A percentile compares a stretch with the other conserved stretches of the same genome.
Evolutionary conservation across 2,797 vertebrate species (phyloP).

Genomic region (Sitta carolinensis): DNA sequence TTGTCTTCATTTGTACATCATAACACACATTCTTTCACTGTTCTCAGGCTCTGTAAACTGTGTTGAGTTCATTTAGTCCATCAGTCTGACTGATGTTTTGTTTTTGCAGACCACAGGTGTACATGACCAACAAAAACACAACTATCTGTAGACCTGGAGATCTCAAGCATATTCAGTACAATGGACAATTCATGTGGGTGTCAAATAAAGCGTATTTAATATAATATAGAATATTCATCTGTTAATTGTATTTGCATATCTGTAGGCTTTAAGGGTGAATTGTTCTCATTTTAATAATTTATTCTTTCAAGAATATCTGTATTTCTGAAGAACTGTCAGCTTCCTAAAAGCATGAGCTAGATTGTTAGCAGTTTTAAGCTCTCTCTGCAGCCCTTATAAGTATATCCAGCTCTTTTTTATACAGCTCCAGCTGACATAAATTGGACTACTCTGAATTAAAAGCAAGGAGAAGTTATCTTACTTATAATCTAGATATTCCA

Average conservation of each 20-base stretch:
- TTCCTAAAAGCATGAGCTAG: not conserved
- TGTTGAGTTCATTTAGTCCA: slow-evolving; percentile 18
- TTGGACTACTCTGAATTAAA: not conserved
- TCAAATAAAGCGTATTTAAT: not conserved
- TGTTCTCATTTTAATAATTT: not conserved
- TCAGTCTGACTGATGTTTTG: not conserved
- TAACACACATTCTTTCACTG: not conserved
- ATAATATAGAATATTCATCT: not conserved
- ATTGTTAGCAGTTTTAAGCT: not conserved
- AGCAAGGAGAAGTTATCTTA: not conserved
- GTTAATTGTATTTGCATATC: not conserved
- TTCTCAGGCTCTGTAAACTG: not conserved
- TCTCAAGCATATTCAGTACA: not conserved
- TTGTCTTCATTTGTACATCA: not conserved
- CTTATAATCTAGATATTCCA: not conserved
- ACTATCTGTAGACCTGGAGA: not conserved
- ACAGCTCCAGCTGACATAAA: not conserved
- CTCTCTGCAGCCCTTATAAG: not conserved
- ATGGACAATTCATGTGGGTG: not conserved
- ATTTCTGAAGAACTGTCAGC: not conserved
- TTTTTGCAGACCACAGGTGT: not conserved
- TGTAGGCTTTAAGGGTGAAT: not conserved
- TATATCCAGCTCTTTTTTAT: not conserved
- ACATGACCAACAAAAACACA: not conserved
- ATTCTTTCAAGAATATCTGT: not conserved